Evolutionary conservation across 2,888 invertebrate genomes (phyloP).

Genomic region (Abrostola tripartita): DNA sequence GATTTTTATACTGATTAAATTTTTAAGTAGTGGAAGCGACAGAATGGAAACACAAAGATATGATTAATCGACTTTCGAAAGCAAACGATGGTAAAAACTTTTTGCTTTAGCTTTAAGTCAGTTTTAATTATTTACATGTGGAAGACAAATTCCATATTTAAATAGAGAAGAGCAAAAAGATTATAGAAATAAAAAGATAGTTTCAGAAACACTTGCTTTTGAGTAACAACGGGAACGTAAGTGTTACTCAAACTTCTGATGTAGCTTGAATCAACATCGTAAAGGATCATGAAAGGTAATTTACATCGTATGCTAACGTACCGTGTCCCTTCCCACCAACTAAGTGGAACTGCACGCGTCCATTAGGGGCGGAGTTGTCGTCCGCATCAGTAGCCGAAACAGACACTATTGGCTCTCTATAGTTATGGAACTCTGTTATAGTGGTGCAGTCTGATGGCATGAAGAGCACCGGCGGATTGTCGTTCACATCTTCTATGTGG

Average conservation of each 20-base stretch:
- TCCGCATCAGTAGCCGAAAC: slow-evolving; percentile 95
- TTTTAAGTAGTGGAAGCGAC: too few relatives aligned
- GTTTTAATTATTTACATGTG: too few relatives aligned
- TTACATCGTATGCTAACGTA: slow-evolving; percentile 61
- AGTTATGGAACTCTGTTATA: slow-evolving; percentile 96
- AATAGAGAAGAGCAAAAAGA: too few relatives aligned
- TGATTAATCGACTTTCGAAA: too few relatives aligned
- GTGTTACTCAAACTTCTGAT: not conserved
- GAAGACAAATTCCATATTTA: too few relatives aligned
- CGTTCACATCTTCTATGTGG: slow-evolving; percentile 94
- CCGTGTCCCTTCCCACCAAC: slow-evolving; percentile 92
- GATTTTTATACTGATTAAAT: too few relatives aligned
- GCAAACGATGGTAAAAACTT: too few relatives aligned
- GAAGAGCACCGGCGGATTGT: slow-evolving; percentile 93
- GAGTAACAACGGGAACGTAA: not conserved
- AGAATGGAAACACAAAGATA: too few relatives aligned
- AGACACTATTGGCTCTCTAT: slow-evolving; percentile 92
- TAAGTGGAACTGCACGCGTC: slow-evolving; percentile 92
- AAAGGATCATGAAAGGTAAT: not conserved
- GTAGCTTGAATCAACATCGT: not conserved
- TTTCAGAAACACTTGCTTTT: too few relatives aligned
- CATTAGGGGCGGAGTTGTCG: slow-evolving; percentile 94
- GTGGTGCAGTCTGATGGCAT: slow-evolving; percentile 92
- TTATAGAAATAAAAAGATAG: too few relatives aligned
- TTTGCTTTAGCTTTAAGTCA: too few relatives aligned